Evolutionary conservation across 35 echinoderm and acorn worm species (phyloP).

Genomic region (Lytechinus pictus): DNA sequence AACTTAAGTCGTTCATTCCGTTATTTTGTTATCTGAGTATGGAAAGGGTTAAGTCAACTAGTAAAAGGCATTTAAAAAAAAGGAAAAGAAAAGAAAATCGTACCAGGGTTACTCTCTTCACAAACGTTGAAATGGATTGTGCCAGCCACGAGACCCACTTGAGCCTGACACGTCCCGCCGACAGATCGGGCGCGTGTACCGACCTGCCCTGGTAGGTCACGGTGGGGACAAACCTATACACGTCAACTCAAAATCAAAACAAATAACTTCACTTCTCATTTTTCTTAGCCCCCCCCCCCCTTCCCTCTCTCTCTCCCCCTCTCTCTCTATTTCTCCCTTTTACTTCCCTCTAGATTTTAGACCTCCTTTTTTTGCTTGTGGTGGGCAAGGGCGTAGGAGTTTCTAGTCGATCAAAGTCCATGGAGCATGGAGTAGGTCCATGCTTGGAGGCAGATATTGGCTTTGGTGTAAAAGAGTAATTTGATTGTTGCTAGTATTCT

Average conservation of each 20-base stretch:
- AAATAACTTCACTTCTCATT: not conserved
- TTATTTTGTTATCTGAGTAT: not conserved
- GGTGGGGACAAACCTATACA: not conserved
- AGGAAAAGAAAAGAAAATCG: not conserved
- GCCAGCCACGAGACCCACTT: constrained; percentile 18
- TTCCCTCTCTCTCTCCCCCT: not conserved
- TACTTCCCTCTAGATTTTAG: too few species aligned
- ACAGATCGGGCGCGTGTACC: constrained; percentile 19
- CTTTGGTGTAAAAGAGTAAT: not conserved
- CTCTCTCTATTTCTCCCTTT: not conserved
- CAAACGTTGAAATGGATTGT: not conserved
- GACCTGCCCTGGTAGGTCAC: not conserved
- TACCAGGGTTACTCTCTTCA: not conserved
- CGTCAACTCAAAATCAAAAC: not conserved
- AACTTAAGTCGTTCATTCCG: not conserved
- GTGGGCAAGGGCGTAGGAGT: not conserved
- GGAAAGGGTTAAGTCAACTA: too few species aligned
- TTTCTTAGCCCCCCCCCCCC: not conserved
- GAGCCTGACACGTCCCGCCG: constrained; percentile 13
- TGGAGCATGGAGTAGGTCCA: not conserved
- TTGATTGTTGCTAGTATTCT: not conserved
- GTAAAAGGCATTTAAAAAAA: not conserved
- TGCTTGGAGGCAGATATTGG: not conserved
- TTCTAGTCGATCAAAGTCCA: not conserved
- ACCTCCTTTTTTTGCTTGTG: too few species aligned